Conservation (phyloP, 2,113 vertebrate species). For the Nycticorax nycticorax region DNA sequence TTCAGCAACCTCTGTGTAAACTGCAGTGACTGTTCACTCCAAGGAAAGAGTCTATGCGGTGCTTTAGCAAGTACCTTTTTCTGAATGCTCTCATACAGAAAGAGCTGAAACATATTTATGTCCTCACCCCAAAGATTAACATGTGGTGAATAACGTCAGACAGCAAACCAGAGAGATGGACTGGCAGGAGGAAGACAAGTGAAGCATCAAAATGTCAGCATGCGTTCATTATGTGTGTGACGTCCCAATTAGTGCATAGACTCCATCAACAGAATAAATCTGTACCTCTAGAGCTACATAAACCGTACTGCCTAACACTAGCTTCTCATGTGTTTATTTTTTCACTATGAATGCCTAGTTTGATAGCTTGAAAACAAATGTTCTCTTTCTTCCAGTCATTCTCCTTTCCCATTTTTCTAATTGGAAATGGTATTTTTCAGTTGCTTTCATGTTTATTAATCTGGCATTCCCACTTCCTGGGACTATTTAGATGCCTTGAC, state of each 20-base stretch:
- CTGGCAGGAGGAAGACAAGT: background rate
- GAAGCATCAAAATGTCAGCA: conserved; percentile 13
- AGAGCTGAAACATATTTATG: background rate
- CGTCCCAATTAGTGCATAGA: background rate
- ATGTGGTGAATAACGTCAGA: background rate
- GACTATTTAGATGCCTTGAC: background rate
- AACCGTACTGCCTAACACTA: background rate
- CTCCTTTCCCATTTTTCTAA: background rate
- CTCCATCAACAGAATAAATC: background rate
- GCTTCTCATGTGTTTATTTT: background rate
- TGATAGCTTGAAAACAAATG: background rate
- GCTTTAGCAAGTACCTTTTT: background rate
- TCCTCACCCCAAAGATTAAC: background rate
- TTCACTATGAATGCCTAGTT: background rate
- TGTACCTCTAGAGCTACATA: background rate
- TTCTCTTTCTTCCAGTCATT: background rate
- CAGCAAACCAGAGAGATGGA: background rate
- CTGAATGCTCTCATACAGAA: background rate
- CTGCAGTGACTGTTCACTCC: background rate
- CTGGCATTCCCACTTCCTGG: background rate
- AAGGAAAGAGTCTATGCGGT: background rate
- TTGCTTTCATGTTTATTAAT: background rate
- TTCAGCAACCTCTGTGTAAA: background rate
- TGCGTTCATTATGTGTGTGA: background rate
- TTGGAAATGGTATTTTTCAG: background rate